Evolutionary conservation across 2,113 vertebrate genomes (phyloP), one percentile per base, ranked within the genome.

Genomic region (Oostethus manadensis): DNA sequence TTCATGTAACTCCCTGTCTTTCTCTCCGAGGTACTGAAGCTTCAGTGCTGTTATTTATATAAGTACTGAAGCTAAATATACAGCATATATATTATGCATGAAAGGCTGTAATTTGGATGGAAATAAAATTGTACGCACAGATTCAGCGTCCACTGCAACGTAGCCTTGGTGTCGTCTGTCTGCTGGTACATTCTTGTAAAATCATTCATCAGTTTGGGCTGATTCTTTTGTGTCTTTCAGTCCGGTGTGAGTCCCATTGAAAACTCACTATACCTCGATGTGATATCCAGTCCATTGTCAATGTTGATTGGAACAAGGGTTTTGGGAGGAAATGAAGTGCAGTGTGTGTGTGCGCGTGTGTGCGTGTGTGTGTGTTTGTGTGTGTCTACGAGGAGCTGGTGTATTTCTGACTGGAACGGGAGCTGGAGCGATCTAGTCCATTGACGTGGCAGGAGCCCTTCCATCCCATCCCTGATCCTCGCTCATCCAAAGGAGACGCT

Each of bases 401-500:
- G 86, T 92, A 94, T 82, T 95, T 95, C 80, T 95, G 92, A 71
- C 79, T 83, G 63, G 93, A 84, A 42, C 83, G 92, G 35, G 93
- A 94, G 79, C 91, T 94, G 84, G 92, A 93, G 58, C 87, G 77
- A 77, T 95, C 92, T 7, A 95, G 84, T 50, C 91, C 91, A 1
- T 93, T 88, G 55, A 89, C 90, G 29, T 92, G 92, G 60, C 88
- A 90, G 0, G 91, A 92, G 70, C 88, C 88, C 80, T 94, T 96
- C 93, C 93, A 94, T 78, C 87, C 91, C 38, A 70, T 82, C 0
- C 87, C 87, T 0, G 91, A 92, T 6, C 89, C 88, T 58, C 87
- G 91, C 26, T 93, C 91, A 0, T 93, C 92, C 0, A 78, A 88
- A 0, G 90, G 89, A 8, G 86, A 86, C 0, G 87, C 87, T 26